Evolutionary conservation across 2,797 vertebrate genomes (phyloP), one percentile per base, ranked within the genome.

Genomic region (Poeciliopsis infans): DNA sequence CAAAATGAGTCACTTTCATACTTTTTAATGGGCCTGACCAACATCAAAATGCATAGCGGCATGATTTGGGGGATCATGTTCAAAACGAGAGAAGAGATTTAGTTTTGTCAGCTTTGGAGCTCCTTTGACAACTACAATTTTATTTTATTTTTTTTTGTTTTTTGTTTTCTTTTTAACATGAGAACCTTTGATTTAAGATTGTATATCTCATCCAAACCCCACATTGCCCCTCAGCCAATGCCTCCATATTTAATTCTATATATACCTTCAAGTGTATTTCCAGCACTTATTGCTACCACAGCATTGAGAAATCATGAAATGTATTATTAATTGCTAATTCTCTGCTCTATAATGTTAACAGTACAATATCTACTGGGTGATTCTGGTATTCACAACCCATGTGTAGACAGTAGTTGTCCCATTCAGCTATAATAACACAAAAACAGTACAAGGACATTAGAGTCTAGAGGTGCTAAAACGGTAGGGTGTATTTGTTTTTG

Each of bases 391-490:
- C 89, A 93, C 92, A 94, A 84, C 93, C 89, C 93, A 92, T 89
- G 91, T 92, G 92, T 95, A 94, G 89, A 90, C 92, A 86, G 91
- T 95, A 94, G 94, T 91, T 85, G 91, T 94, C 90, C 83, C 89
- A 81, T 92, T 90, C 86, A 89, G 86, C 94, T 94, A 92, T 95
- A 90, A 93, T 93, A 94, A 93, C 93, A 86, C 93, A 93, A 95
- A 89, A 94, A 94, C 85, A 87, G 93, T 94, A 92, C 90, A 90
- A 92, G 88, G 93, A 96, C 93, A 82, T 90, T 96, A 95, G 95
- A 94, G 92, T 95, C 94, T 96, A 96, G 95, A 94, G 96, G 96
- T 96, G 96, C 96, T 96, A 96, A 93, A 94, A 94, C 93, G 94
- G 93, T 93, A 95, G 92, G 94, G 93, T 95, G 95, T 96, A 2